Percentiles rank a stretch among this genome's conserved stretches.
These are phyloP conservation scores for Caenorhabditis angaria DNA, from an alignment of 2,888 invertebrate genomes.

Conservation along the genomic window DNA sequence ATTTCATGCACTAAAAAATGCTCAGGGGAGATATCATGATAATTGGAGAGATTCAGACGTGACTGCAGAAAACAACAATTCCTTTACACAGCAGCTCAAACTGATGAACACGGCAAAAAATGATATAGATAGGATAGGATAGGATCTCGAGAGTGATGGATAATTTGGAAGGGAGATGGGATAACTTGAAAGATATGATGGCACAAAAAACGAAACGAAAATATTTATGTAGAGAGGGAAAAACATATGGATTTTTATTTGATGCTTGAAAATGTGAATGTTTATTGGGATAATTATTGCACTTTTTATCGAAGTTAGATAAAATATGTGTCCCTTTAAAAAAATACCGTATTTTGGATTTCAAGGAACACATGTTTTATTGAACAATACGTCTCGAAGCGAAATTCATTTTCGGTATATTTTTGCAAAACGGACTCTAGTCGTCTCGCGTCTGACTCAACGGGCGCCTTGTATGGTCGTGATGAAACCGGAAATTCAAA, in stretches of 20 bases:
- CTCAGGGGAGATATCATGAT: neutral
- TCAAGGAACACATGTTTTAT: no score
- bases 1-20: slow-evolving; percentile 14
- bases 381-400: no score
- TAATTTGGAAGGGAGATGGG: neutral
- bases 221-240: neutral
- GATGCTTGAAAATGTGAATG: neutral
- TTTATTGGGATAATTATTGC: neutral
- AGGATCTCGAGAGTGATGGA: neutral
- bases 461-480: no score
- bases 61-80: neutral
- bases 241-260: neutral
- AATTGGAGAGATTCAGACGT: slow-evolving; percentile 2
- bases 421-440: no score
- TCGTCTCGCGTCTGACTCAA: no score
- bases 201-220: no score
- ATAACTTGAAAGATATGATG: neutral
- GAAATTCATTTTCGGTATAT: no score
- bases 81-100: slow-evolving; percentile 11
- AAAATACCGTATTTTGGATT: no score
- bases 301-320: no score
- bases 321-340: no score
- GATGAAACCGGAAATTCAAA: no score
- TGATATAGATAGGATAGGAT: neutral
- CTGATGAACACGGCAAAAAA: slow-evolving; percentile 8